A percentile compares a stretch with the other conserved stretches of the same genome.
These are phyloP conservation scores for Ciconia maguari DNA, from an alignment of 2,113 vertebrate species.

Conservation along the genomic window DNA sequence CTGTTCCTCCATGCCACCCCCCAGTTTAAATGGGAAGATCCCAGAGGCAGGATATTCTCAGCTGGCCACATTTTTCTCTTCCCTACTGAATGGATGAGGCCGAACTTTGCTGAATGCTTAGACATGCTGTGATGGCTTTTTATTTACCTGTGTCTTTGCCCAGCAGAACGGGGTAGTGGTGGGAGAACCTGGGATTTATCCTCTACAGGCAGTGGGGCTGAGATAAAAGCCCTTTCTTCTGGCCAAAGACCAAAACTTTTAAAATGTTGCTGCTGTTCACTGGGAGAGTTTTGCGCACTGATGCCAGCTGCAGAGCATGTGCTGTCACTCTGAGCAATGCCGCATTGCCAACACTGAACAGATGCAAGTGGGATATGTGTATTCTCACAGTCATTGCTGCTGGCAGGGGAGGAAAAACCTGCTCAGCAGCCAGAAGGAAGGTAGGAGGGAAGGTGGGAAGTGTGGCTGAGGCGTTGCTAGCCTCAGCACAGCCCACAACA, in stretches of 20 bases:
- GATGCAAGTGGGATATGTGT: constrained; percentile 63
- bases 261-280: not conserved
- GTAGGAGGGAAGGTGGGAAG: constrained; percentile 63
- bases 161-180: not conserved
- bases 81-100: not conserved
- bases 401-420: constrained; percentile 44
- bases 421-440: constrained; percentile 50
- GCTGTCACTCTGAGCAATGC: not conserved
- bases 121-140: not conserved
- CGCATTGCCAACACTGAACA: not conserved
- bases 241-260: not conserved
- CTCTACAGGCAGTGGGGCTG: not conserved
- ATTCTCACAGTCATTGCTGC: constrained; percentile 61
- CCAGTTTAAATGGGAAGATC: not conserved
- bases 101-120: not conserved
- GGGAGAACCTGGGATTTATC: not conserved
- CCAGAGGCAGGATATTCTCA: not conserved
- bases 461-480: constrained; percentile 58
- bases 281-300: not conserved
- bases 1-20: not conserved
- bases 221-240: not conserved
- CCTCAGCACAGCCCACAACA: constrained; percentile 53
- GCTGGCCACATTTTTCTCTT: not conserved
- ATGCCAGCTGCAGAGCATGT: constrained; percentile 39
- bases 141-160: not conserved